Evolutionary conservation across 2,797 vertebrate species (phyloP).

Genomic region (Hypotaenidia okinawae): DNA sequence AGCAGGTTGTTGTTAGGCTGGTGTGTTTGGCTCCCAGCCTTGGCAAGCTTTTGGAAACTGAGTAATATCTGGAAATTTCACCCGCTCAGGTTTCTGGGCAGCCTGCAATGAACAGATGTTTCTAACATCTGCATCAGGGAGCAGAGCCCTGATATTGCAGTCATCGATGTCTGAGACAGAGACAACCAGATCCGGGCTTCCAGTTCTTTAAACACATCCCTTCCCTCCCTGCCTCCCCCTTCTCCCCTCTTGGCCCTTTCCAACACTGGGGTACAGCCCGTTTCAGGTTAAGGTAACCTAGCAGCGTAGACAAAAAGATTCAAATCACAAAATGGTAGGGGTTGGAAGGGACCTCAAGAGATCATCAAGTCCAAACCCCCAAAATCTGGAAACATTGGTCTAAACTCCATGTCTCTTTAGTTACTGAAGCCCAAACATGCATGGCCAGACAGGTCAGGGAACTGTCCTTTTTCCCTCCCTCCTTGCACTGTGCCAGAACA

Average conservation of each 20-base stretch:
- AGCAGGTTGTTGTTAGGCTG: background rate
- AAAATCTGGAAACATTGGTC: background rate
- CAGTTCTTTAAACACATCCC: background rate
- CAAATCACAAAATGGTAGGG: too few species aligned
- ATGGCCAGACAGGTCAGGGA: background rate
- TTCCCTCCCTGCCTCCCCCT: too few species aligned
- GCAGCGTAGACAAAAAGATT: background rate
- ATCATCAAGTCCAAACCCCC: too few species aligned
- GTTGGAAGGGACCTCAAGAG: too few species aligned
- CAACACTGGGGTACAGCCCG: accelerated
- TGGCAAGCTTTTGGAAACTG: background rate
- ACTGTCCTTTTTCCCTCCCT: background rate
- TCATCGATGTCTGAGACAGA: background rate
- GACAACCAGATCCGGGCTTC: background rate
- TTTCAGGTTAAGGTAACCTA: background rate
- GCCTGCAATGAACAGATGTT: background rate
- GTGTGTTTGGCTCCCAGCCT: background rate
- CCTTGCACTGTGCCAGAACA: background rate
- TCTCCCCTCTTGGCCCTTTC: background rate
- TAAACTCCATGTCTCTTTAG: too few species aligned
- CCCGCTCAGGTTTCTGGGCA: background rate
- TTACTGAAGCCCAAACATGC: too few species aligned
- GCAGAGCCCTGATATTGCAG: background rate
- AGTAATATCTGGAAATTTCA: background rate
- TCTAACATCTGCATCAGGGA: background rate